A percentile compares a stretch with the other conserved stretches of the same genome.
Evolutionary conservation across 2,888 invertebrate genomes (phyloP).

Genomic region (Sphaerophoria rueppellii): DNA sequence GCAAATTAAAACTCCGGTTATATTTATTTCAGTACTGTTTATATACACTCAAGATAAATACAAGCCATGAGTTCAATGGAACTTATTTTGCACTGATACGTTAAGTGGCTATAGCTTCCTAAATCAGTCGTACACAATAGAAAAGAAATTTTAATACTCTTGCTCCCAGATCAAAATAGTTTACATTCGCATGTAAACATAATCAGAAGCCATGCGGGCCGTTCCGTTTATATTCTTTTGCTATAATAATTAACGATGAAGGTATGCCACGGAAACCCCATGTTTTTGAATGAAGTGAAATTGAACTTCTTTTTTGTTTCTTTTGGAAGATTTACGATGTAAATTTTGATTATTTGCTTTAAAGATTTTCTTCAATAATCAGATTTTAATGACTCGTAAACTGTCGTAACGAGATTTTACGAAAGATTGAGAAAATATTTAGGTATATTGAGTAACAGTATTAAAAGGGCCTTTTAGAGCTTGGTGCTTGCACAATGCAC

Average conservation of each 20-base stretch:
- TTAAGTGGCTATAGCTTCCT: neutral
- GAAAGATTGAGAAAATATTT: constrained; percentile 6
- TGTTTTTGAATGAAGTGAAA: constrained; percentile 5
- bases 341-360: neutral
- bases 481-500: neutral
- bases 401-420: constrained; percentile 1
- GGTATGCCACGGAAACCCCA: neutral
- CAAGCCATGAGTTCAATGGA: neutral
- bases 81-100: constrained; percentile 23
- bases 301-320: neutral
- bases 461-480: neutral
- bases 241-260: neutral
- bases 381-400: constrained; percentile 26
- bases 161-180: neutral
- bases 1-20: constrained; percentile 1
- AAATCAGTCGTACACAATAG: constrained; percentile 14
- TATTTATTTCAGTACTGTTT: neutral
- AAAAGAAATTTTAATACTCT: constrained; percentile 20
- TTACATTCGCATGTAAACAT: constrained; percentile 9
- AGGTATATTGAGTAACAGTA: neutral
- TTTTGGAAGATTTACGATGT: constrained; percentile 24
- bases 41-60: neutral
- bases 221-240: neutral
- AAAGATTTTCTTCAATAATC: constrained; percentile 27
- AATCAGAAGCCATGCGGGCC: neutral